Evolutionary conservation across 2,113 vertebrate species (phyloP).

Genomic region (Enhydra lutris): DNA sequence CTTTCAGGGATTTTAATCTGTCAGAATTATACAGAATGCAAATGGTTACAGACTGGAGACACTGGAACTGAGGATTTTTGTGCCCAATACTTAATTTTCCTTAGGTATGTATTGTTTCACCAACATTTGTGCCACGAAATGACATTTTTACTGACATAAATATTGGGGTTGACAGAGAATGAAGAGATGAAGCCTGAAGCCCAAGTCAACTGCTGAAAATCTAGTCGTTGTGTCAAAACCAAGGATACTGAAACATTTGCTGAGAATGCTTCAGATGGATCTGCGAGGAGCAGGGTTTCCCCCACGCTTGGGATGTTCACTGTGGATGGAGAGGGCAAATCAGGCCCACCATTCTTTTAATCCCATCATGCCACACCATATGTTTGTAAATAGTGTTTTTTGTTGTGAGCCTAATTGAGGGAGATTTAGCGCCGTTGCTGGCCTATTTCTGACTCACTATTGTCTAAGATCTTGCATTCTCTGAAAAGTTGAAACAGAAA

Average conservation of each 20-base stretch:
- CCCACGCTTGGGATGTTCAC: background rate
- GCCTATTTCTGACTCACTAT: constrained; percentile 40
- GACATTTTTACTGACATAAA: background rate
- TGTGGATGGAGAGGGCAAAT: constrained; percentile 20
- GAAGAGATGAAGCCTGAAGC: background rate
- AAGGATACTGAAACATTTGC: background rate
- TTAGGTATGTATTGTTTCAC: background rate
- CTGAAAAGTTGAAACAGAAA: constrained; percentile 68
- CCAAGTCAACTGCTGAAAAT: background rate
- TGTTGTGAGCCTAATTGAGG: constrained; percentile 36
- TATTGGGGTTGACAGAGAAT: background rate
- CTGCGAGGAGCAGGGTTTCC: background rate
- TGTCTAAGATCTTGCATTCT: constrained; percentile 62
- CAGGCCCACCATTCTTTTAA: constrained; percentile 40
- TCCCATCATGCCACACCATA: constrained; percentile 24
- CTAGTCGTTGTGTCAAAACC: background rate
- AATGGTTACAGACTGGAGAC: background rate
- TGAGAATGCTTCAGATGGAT: background rate
- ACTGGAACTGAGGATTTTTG: background rate
- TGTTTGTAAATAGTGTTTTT: constrained; percentile 65
- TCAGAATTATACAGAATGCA: background rate
- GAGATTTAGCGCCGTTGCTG: constrained; percentile 38
- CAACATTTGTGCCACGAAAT: background rate
- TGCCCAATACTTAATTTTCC: background rate
- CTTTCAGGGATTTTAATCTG: background rate